Percentiles rank a stretch among this genome's conserved stretches.
phyloP scores from a whole-genome alignment of 1,140 invertebrate genomes.

The Trichogramma pretiosum region DNA sequence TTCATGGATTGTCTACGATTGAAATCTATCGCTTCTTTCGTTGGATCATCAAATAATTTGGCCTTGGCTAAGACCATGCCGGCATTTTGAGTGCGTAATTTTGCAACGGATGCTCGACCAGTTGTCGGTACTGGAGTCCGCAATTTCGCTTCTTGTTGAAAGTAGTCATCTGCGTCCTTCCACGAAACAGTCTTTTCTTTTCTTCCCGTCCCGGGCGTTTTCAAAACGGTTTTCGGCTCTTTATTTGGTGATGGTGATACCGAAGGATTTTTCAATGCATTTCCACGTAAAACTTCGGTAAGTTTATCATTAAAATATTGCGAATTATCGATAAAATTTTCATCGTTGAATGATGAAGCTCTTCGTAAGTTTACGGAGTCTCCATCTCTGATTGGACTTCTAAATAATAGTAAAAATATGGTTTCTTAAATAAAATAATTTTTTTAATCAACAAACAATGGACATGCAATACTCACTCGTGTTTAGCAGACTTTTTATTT shows the following conservation, averaged over 20 bases:
- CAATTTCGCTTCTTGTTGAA: conserved; percentile 25
- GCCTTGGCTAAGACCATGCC: conserved; percentile 61
- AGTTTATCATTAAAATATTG: conserved; percentile 35
- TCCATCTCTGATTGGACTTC: too few species aligned
- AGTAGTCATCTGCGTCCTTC: conserved; percentile 40
- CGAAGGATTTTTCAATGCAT: too few species aligned
- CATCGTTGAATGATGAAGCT: conserved; percentile 37
- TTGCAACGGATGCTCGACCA: conserved; percentile 53
- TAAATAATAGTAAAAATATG: too few species aligned
- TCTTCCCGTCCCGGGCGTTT: background rate
- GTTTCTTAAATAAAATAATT: too few species aligned
- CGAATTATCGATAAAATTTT: conserved; percentile 27
- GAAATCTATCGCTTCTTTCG: conserved; percentile 8
- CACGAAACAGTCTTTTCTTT: conserved; percentile 31
- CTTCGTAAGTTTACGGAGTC: too few species aligned
- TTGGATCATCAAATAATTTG: conserved; percentile 50
- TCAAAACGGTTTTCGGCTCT: background rate
- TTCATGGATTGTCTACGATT: conserved; percentile 14
- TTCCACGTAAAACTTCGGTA: too few species aligned
- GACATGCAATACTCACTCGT: too few species aligned
- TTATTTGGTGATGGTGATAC: too few species aligned
- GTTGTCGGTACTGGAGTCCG: conserved; percentile 33
- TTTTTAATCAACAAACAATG: too few species aligned
- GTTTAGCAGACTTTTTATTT: background rate
- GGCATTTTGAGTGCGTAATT: conserved; percentile 54